Percentiles rank a stretch among this genome's conserved stretches.
Evolutionary conservation across 2,888 invertebrate species (phyloP).

Genomic region (Subacronicta megacephala): DNA sequence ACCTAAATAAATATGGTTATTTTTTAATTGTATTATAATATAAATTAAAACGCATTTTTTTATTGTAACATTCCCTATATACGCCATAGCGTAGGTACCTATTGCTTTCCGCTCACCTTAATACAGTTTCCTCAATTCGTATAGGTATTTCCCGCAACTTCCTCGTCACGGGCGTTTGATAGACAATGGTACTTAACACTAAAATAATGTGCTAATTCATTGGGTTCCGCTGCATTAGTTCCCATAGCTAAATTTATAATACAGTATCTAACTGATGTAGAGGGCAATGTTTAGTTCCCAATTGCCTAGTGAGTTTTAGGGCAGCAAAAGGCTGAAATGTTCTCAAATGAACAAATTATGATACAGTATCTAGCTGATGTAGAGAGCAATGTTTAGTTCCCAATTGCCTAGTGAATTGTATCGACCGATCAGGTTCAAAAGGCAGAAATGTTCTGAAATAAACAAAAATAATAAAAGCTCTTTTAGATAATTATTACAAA

Average conservation of each 20-base stretch:
- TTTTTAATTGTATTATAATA: too few species aligned
- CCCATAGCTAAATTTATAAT: constrained; percentile 20
- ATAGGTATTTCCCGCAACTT: constrained; percentile 27
- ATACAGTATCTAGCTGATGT: constrained; percentile 11
- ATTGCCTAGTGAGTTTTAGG: too few species aligned
- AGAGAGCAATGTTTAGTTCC: neutral
- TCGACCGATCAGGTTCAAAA: too few species aligned
- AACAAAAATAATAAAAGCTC: neutral
- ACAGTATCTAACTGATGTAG: constrained; percentile 6
- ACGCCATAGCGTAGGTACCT: too few species aligned
- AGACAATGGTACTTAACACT: constrained; percentile 36
- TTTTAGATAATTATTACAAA: constrained; percentile 11
- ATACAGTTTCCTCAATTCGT: constrained; percentile 35
- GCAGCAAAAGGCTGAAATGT: too few species aligned
- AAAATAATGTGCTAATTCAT: constrained; percentile 38
- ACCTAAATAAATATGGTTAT: too few species aligned
- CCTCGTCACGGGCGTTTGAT: constrained; percentile 19
- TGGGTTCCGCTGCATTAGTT: constrained; percentile 23
- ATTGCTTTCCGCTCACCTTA: constrained; percentile 18
- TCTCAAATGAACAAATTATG: too few species aligned
- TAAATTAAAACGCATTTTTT: too few species aligned
- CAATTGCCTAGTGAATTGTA: too few species aligned
- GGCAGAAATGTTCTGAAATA: too few species aligned
- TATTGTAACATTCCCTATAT: too few species aligned
- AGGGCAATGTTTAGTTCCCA: neutral